Conservation (phyloP, 2,113 vertebrate genomes). For the Copsychus sechellarum region DNA sequence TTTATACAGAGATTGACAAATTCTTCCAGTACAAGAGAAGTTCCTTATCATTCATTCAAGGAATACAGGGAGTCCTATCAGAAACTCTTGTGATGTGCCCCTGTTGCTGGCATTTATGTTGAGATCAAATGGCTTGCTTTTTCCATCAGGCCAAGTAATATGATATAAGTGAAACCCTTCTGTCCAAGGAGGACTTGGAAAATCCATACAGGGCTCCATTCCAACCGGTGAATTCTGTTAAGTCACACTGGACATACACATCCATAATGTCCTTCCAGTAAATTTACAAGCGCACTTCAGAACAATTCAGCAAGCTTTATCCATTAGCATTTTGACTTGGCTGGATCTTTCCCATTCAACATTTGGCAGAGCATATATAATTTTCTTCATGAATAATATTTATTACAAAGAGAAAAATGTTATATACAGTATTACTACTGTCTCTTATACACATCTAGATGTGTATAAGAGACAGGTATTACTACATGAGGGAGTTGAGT, state of each 20-base stretch:
- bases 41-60: background rate
- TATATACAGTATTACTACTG: background rate
- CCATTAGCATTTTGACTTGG: background rate
- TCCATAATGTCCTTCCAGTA: background rate
- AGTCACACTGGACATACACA: background rate
- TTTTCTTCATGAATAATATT: background rate
- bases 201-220: background rate
- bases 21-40: background rate
- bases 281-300: background rate
- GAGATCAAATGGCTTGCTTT: background rate
- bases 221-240: background rate
- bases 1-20: background rate
- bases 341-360: background rate
- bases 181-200: background rate
- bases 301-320: background rate
- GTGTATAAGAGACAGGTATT: too few species aligned
- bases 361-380: background rate
- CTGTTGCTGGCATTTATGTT: background rate
- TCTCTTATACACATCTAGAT: too few species aligned
- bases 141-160: background rate
- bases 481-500: background rate
- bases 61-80: background rate
- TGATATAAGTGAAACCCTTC: background rate
- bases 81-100: background rate
- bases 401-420: slow-evolving; percentile 2